phyloP scores from a whole-genome alignment of 2,888 invertebrate species.

The Nomada ruficornis region DNA sequence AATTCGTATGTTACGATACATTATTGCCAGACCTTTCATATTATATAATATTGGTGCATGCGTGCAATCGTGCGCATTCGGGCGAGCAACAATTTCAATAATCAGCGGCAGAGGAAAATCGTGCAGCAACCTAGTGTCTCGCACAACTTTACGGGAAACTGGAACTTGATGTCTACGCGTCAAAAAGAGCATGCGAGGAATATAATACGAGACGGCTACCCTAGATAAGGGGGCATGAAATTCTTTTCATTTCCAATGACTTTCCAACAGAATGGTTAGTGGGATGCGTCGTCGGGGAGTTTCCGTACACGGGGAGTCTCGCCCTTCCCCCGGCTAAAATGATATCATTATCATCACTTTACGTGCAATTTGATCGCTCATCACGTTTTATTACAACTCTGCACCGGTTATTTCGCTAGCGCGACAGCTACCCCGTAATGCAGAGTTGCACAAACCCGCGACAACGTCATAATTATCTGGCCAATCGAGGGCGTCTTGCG shows the following conservation, averaged over 20 bases:
- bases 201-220: neutral
- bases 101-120: no score
- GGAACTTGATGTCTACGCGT: neutral
- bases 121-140: no score
- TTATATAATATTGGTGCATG: no score
- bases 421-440: slow-evolving; percentile 38
- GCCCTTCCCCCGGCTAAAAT: slow-evolving; percentile 27
- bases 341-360: slow-evolving; percentile 56
- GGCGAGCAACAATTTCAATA: no score
- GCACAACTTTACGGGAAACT: neutral
- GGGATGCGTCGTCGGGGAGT: neutral
- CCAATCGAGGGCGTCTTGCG: slow-evolving; percentile 49
- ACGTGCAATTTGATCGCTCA: slow-evolving; percentile 44
- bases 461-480: slow-evolving; percentile 51
- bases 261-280: no score
- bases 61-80: no score
- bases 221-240: no score
- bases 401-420: slow-evolving; percentile 41
- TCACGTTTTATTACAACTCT: slow-evolving; percentile 45
- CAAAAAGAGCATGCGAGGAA: neutral
- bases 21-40: no score
- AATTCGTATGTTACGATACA: no score
- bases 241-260: slow-evolving; percentile 1
- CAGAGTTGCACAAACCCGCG: slow-evolving; percentile 45
- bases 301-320: slow-evolving; percentile 2